phyloP scores from a whole-genome alignment of 2,113 vertebrate genomes.

The Scytalopus superciliaris region DNA sequence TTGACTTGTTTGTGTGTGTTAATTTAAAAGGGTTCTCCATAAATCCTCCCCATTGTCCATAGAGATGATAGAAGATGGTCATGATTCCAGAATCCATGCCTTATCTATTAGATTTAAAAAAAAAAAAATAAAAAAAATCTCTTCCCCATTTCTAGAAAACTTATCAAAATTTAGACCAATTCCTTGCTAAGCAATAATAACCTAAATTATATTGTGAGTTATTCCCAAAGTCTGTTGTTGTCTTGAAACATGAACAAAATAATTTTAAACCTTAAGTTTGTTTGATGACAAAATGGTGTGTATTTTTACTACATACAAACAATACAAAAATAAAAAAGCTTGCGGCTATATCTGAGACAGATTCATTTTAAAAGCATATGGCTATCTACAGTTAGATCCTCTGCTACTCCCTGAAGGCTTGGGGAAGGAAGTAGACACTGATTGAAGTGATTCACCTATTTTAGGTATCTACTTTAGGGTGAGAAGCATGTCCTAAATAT shows the following conservation, averaged over 20 bases:
- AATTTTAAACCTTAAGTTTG: neutral
- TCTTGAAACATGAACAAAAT: neutral
- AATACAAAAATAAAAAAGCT: neutral
- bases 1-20: neutral
- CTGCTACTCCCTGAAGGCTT: neutral
- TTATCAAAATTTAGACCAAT: neutral
- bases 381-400: neutral
- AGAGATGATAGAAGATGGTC: fast-evolving
- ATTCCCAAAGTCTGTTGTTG: neutral
- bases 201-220: neutral
- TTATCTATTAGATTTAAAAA: neutral
- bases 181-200: neutral
- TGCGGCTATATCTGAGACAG: neutral
- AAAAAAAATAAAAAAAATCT: no score
- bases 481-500: neutral
- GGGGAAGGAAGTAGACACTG: neutral
- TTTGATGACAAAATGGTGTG: neutral
- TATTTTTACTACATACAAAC: neutral
- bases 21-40: neutral
- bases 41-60: neutral
- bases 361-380: neutral
- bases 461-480: neutral
- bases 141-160: neutral
- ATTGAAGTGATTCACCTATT: neutral
- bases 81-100: neutral